A percentile compares a stretch with the other conserved stretches of the same genome.
phyloP scores from a whole-genome alignment of 2,888 invertebrate genomes.

The Gnatocerus cornutus region DNA sequence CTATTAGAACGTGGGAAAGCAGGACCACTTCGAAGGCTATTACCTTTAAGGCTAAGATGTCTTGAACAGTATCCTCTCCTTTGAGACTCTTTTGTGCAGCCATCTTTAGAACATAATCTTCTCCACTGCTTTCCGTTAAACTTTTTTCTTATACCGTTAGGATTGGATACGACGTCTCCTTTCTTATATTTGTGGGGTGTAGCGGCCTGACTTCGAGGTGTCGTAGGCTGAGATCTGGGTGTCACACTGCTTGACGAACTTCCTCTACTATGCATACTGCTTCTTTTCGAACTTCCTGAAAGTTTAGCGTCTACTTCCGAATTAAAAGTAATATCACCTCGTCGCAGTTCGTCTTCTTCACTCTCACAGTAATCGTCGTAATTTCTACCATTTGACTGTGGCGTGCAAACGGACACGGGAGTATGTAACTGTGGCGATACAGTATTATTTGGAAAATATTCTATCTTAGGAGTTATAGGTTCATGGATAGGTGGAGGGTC shows the following conservation, averaged over 20 bases:
- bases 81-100: conserved; percentile 98
- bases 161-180: conserved; percentile 95
- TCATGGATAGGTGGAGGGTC: conserved; percentile 54
- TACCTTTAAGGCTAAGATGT: conserved; percentile 93
- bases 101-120: conserved; percentile 94
- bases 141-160: conserved; percentile 97
- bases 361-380: conserved; percentile 90
- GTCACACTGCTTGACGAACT: conserved; percentile 94
- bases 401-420: conserved; percentile 71
- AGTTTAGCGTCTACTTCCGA: conserved; percentile 85
- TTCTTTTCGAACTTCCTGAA: conserved; percentile 85
- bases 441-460: conserved; percentile 62
- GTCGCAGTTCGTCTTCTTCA: conserved; percentile 91
- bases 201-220: conserved; percentile 89
- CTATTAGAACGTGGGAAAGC: conserved; percentile 74
- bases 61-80: conserved; percentile 97
- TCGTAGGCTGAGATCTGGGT: conserved; percentile 92
- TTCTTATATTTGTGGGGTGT: conserved; percentile 97
- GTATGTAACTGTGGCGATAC: conserved; percentile 74
- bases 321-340: conserved; percentile 89
- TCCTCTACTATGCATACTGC: conserved; percentile 93
- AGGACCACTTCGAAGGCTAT: conserved; percentile 71
- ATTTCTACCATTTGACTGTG: conserved; percentile 74
- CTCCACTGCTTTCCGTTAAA: conserved; percentile 99
- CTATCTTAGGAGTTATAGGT: conserved; percentile 47